These are phyloP conservation scores for Budorcas taxicolor DNA, from an alignment of 2,113 vertebrate species.

Conservation along the genomic window DNA sequence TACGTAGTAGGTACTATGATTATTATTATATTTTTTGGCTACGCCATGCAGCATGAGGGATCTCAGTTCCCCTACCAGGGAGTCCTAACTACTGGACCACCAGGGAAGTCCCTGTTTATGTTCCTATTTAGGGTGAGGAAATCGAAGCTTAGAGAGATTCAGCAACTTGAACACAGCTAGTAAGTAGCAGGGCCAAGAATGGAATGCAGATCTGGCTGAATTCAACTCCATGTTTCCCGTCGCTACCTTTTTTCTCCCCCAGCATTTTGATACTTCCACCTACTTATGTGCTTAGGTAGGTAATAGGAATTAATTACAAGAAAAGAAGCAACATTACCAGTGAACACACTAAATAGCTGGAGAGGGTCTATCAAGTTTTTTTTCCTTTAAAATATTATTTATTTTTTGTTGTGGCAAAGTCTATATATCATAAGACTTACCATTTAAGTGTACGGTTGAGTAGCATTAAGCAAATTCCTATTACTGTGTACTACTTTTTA, in stretches of 20 bases:
- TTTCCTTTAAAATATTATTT: neutral
- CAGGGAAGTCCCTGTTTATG: neutral
- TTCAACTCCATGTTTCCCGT: neutral
- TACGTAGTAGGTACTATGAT: neutral
- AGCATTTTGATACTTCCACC: neutral
- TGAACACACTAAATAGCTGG: neutral
- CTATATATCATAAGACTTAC: neutral
- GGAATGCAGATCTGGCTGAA: neutral
- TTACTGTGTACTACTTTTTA: neutral
- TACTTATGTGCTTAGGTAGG: neutral
- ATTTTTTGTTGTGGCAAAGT: neutral
- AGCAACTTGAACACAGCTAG: neutral
- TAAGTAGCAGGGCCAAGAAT: neutral
- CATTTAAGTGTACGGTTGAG: neutral
- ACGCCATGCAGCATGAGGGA: neutral
- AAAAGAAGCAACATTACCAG: slow-evolving; percentile 5
- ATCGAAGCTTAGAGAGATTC: neutral
- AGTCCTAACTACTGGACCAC: neutral
- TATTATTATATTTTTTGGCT: neutral
- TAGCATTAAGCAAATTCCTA: slow-evolving; percentile 22
- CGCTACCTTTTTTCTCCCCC: neutral
- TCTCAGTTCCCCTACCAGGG: neutral
- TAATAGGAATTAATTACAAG: neutral
- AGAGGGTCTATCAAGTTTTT: neutral
- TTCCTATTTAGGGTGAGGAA: neutral